Evolutionary conservation across 2,888 invertebrate species (phyloP), one percentile per base, ranked within the genome.

Genomic region (Machimus atricapillus): DNA sequence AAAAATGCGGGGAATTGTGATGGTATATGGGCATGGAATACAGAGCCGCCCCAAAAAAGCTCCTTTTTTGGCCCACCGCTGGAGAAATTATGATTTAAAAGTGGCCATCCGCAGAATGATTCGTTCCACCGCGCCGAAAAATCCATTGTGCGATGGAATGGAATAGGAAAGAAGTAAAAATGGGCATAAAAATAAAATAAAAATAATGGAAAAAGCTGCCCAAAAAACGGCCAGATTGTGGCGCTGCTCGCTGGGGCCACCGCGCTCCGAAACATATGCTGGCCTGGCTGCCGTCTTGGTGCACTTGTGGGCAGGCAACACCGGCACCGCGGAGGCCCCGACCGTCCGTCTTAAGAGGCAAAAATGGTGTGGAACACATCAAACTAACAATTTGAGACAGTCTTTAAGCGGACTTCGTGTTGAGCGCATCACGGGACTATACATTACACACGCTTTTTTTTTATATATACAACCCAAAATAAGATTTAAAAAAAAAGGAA

Each of bases 331-430:
- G 85, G 85, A 83, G 82, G 66, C 82, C 58, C 66, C 76, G 79
- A 76, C 76, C 79, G 46, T 79, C 83, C 58, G 83, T 83, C 83
- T 83, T 77, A 76, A 74, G 77, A 86, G 52, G 74, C 52, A 77
- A 86, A 79, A 81, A 86, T 81, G 86, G 86, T 86, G 86, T 86
- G 78, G 73, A 86, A 87, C 82, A 87, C 87, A 83, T 78, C 78
- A 87, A 86, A 58, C 79, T 87, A 88, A 88, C 91, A 92, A 91
- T 92, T 92, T 92, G 92, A 92, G 92, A 91, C 93, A 92, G 92
- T 93, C 93, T 93, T 92, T 92, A 92, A 91, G 91, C 92, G 92
- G 92, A 92, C 92, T 92, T 91, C 92, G 93, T 91, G 91, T 92
- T 91, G 93, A 92, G 91, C 92, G 92, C 92, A 91, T 92, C 92